A percentile compares a stretch with the other conserved stretches of the same genome.
These are phyloP conservation scores for Scolopax mira DNA, from an alignment of 2,113 vertebrate species.

Conservation along the genomic window DNA sequence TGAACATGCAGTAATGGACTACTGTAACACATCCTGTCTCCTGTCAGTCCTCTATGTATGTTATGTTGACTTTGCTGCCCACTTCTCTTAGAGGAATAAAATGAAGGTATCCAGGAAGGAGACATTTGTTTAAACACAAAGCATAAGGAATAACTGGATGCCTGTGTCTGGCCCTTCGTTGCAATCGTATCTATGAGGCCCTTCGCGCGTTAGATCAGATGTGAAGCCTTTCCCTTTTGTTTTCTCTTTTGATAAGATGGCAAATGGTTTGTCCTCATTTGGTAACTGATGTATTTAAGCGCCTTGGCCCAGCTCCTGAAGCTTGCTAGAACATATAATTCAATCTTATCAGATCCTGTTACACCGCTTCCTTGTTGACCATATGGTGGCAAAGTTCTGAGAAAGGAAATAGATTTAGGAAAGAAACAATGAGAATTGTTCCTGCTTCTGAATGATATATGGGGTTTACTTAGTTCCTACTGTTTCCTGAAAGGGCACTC, in stretches of 20 bases:
- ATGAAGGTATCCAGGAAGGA: neutral
- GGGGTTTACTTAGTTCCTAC: conserved; percentile 57
- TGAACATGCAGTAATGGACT: neutral
- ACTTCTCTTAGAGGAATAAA: neutral
- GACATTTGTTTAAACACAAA: neutral
- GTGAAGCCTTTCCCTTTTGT: neutral
- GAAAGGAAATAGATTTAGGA: conserved; percentile 56
- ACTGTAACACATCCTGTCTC: neutral
- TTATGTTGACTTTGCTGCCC: neutral
- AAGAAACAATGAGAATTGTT: conserved; percentile 59
- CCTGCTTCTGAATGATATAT: conserved; percentile 51
- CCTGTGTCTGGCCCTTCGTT: neutral
- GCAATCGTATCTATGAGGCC: neutral
- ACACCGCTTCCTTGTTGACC: conserved; percentile 4
- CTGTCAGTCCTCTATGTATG: neutral
- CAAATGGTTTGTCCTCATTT: neutral
- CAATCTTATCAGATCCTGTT: neutral
- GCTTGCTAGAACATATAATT: conserved; percentile 7
- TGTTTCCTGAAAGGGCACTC: conserved; percentile 61
- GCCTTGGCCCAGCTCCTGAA: neutral
- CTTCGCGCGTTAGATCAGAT: neutral
- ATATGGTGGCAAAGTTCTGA: conserved; percentile 41
- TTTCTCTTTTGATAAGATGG: neutral
- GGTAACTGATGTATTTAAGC: neutral
- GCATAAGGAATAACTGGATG: neutral